These are phyloP conservation scores for Zoanthus solanderi DNA, from an alignment of 92 coral and sea anemone species.

Conservation along the genomic window DNA sequence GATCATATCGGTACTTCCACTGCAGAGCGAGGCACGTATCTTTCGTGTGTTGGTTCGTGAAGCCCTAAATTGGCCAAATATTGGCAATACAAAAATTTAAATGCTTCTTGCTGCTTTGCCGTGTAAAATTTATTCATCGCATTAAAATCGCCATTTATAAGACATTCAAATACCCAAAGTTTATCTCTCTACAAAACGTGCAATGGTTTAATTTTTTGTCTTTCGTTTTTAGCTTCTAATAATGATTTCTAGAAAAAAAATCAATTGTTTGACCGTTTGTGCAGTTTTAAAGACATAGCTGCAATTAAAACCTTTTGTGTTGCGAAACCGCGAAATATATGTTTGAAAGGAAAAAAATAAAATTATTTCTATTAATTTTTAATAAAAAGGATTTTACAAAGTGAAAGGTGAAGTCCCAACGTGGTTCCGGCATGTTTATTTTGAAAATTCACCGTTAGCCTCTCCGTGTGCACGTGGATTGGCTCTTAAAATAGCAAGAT, in stretches of 20 bases:
- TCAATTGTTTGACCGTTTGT: too few species aligned
- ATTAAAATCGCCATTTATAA: not conserved
- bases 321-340: not conserved
- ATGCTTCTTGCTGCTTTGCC: not conserved
- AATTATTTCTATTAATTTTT: constrained; percentile 48
- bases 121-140: not conserved
- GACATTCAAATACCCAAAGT: not conserved
- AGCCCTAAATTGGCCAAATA: not conserved
- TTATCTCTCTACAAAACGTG: not conserved
- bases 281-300: not conserved
- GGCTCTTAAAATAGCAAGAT: constrained; percentile 31
- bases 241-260: too few species aligned
- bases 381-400: constrained; percentile 29
- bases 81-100: not conserved
- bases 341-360: not conserved
- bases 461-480: constrained; percentile 74
- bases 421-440: constrained; percentile 87
- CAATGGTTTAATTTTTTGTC: not conserved
- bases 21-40: not conserved
- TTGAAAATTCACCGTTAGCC: constrained; percentile 58
- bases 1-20: not conserved
- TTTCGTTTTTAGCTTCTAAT: not conserved
- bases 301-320: not conserved
- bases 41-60: not conserved
- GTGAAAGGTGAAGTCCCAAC: constrained; percentile 63